A percentile compares a stretch with the other conserved stretches of the same genome.
Evolutionary conservation across 2,797 vertebrate genomes (phyloP).

Genomic region (Calcarius lapponicus): DNA sequence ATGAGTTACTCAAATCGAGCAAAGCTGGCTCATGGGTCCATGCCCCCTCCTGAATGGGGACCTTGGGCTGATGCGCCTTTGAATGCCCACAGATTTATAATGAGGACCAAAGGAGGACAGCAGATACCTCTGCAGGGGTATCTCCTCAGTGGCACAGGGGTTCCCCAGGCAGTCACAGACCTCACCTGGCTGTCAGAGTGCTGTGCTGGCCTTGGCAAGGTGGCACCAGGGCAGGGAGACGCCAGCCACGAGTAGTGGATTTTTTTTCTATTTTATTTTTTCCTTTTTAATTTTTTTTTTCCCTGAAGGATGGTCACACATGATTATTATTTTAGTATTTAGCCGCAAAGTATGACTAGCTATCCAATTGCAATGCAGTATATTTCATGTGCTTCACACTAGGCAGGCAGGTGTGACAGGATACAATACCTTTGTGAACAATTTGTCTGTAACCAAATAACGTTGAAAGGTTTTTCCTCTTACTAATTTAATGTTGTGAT

Average conservation of each 20-base stretch:
- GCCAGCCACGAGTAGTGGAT: fast-evolving
- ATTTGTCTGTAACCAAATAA: not conserved
- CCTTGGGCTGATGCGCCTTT: not conserved
- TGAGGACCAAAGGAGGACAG: not conserved
- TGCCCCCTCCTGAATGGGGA: fast-evolving
- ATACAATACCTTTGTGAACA: not conserved
- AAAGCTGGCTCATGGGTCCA: fast-evolving
- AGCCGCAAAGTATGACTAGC: not conserved
- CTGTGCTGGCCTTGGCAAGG: no score
- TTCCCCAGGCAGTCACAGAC: not conserved
- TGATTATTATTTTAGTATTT: not conserved
- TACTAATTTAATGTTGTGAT: not conserved
- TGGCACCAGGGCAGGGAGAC: fast-evolving
- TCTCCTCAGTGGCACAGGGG: fast-evolving
- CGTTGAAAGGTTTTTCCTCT: not conserved
- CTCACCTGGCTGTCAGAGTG: not conserved
- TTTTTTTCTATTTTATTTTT: fast-evolving
- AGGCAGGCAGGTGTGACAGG: not conserved
- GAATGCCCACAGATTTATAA: fast-evolving
- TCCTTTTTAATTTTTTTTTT: not conserved
- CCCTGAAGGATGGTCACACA: fast-evolving
- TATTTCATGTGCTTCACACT: not conserved
- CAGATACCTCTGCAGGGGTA: not conserved
- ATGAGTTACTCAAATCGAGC: not conserved
- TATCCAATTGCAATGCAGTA: not conserved